Base-by-base conservation (phyloP, 2,888 invertebrate genomes). In the Cetonia aurata region DNA sequence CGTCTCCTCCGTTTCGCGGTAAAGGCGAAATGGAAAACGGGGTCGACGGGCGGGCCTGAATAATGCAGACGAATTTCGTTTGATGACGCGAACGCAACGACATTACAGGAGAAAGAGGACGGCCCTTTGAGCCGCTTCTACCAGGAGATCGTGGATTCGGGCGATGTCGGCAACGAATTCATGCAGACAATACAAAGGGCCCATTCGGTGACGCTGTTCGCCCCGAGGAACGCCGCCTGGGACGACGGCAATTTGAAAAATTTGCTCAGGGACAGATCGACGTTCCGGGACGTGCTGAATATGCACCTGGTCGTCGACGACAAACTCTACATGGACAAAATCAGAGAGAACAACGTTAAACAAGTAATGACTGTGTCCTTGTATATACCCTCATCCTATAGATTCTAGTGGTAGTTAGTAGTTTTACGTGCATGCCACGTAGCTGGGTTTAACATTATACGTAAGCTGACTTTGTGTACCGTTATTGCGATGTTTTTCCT, bases 151-250 rank as follows among this genome's bases (percentile, higher is more conserved):
- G 89, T 91, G 85, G 92, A 94, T 79, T 91, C 93, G 77, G 83
- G 81, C 31, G 75, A 77, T 37, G 88, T 90, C 70, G 94, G 93
- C 6, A 89, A 90, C 69, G 91, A 92, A 75, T 93, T 94, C 80
- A 87, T 93, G 81, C 88, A 88, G 72, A 91, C 90, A 74, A 89
- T 95, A 41, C 91, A 89, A 69, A 85, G 88, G 71, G 89, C 90
- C 73, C 89, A 90, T 70, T 92, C 93, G 76, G 88, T 95, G 25
- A 96, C 96, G 2, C 87, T 96, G 70, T 94, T 96, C 82, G 96
- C 95, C 1, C 96, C 96, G 0, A 94, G 94, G 79, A 96, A 96
- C 81, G 92, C 92, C 73, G 96, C 96, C 12, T 93, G 95, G 91
- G 90, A 91, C 75, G 88, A 90, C 56, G 75, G 80, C 17, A 90